Evolutionary conservation across 1,140 invertebrate species (phyloP), one percentile per base, ranked within the genome.

Genomic region (Monochamus saltuarius): DNA sequence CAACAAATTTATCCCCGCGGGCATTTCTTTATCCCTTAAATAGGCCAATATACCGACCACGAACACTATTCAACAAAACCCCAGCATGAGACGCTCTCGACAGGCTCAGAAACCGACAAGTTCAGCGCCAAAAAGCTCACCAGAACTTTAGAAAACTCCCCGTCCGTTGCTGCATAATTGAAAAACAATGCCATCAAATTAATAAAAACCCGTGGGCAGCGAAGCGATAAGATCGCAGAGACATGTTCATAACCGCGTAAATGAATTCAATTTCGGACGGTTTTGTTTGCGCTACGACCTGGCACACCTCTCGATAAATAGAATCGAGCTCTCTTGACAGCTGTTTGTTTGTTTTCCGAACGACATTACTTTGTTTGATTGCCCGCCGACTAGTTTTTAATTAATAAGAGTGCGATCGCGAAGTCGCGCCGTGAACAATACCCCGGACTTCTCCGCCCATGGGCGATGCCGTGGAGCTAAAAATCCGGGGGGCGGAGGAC

Each of bases 161-260:
- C 51, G 13, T 51, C 43, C 34, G 52, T 13, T 61, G 43, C 56
- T 14, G 37, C 22, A 7, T 61, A 61, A 61, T 61, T 56, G 51
- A 56, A 61, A 61, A 61, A 61, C 59, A 61, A 61, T 56, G 54
- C 52, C 53, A 50, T 43, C 35, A 49, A 56, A 45, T 61, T 45
- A 56, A 39, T 56, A 61, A 61, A 61, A 61, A 61, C 53, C 37
- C n/a, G 39, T 43, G 49, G 16, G 46, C 61, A 59, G 50, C 54
- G 55, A 63, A 59, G 55, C 61, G 61, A 49, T 42, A 63, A 63
- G 40, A 63, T 63, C 61, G 37, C 59, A 51, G 34, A 59, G 61
- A 63, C 61, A 63, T 63, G 61, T 63, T 63, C 56, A 63, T 49
- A 47, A 63, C 53, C 56, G 61, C 47, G 55, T 46, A 63, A 63